Evolutionary conservation across 2,113 vertebrate genomes (phyloP), one percentile per base, ranked within the genome.

Genomic region (Microcebus griseorufus): DNA sequence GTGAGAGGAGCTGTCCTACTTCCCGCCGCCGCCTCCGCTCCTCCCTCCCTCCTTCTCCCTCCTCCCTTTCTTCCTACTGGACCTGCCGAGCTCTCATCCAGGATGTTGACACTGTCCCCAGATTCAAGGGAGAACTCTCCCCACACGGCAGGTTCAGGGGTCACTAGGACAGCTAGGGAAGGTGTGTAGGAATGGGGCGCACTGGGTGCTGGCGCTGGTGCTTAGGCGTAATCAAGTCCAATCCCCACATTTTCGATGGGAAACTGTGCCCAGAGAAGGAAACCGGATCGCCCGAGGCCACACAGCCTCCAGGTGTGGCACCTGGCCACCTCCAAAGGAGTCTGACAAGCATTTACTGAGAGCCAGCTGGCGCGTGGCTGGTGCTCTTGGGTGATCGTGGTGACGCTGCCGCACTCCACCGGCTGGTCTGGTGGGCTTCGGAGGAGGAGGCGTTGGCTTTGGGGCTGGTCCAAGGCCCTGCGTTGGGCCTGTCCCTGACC

Each of bases 161-260:
- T 55, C 88, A 0, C 25, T 4, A 0, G 88, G 14, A 18, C 42
- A 6, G 6, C 58, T 65, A 2, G 2, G 88, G 10, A 51, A 18
- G 37, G 34, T 29, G 9, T 5, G 6, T 25, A 6, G 34, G 51
- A 27, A 29, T 25, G 6, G 51, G 25, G n/a, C 6, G 39, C 20
- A 18, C 53, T 14, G 5, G n/a, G 64, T 27, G 34, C 18, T 13
- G 6, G 62, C 2, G 18, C 58, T 9, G 2, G 20, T 12, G 32
- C 48, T n/a, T 1, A 45, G 60, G 25, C n/a, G 34, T 0, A 1
- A 23, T 37, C 60, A 6, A 2, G 2, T 6, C 45, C 11, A 1
- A 12, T 8, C 2, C 27, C 5, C 70, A 34, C 29, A 2, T 42
- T 23, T 60, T 18, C 42, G 27, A 1, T 23, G 64, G 22, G 48